Evolutionary conservation across 2,888 invertebrate species (phyloP), one percentile per base, ranked within the genome.

Genomic region (Polia nebulosa): DNA sequence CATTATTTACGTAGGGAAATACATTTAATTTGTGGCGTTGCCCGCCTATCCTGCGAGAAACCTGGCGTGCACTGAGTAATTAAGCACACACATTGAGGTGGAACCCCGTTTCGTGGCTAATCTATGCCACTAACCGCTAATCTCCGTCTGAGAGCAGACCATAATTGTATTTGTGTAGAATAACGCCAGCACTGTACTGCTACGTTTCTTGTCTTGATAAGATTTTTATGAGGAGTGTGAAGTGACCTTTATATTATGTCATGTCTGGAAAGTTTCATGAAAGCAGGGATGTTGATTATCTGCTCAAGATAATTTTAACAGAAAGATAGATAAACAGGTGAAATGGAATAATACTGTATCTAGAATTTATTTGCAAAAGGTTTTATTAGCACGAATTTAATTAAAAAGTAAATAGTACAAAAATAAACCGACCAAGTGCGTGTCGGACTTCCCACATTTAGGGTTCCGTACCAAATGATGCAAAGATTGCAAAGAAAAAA

Each of bases 81-180:
- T 72, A 76, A 71, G 52, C 59, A 39, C 55, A 66, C 58, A 71
- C 61, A 78, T 56, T 56, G 51, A 56, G 62, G 55, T 62, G 44
- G 51, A 44, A 34, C 60, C 60, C 45, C 22, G 71, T 32, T 41
- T 47, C 51, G 56, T 34, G 36, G 22, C 22, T 60, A 60, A 76
- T 63, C 56, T 77, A 60, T 41, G 58, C 61, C 61, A n/a, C 27
- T 41, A 65, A 76, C 67, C 63, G 44, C 78, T 67, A 72, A 77
- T 67, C 67, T 72, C 44, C 27, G 60, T 53, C 67, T 66, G 72
- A 74, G 74, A 58, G 65, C 51, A 58, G 49, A 58, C 39, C 36
- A 8, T 77, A 64, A 77, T 77, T 72, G 63, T 67, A 60, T 72
- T 70, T 59, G 59, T 57, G 62, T 29, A 25, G 41, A 61, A 36